phyloP scores from a whole-genome alignment of 1,140 invertebrate species.

The Aleiodes sp. region DNA sequence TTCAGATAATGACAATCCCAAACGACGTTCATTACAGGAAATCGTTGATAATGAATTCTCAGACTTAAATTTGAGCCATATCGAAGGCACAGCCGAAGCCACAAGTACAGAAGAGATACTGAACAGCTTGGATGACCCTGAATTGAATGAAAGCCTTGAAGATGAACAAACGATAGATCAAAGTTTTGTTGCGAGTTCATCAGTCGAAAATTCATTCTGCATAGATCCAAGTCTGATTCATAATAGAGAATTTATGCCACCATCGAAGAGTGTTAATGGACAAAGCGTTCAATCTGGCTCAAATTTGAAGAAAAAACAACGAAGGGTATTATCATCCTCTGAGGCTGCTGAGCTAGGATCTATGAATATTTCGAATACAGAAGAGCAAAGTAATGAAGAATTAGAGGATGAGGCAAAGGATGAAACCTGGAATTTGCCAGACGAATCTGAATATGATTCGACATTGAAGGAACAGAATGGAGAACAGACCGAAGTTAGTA shows the following conservation, averaged over 20 bases:
- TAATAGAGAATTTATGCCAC: not conserved
- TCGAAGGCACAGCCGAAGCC: not conserved
- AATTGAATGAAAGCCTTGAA: conserved; percentile 2
- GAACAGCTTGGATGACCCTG: conserved; percentile 22
- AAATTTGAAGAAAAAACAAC: not conserved
- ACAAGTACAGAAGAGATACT: conserved; percentile 7
- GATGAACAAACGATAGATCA: not conserved
- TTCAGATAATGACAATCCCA: not conserved
- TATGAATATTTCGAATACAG: not conserved
- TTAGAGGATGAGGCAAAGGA: not conserved
- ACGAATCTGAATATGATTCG: not conserved
- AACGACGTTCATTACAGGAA: not conserved
- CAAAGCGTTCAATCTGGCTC: not conserved
- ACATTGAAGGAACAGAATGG: not conserved
- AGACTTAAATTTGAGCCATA: not conserved
- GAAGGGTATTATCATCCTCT: no score
- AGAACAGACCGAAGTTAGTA: not conserved
- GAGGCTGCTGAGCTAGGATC: not conserved
- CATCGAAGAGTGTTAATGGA: not conserved
- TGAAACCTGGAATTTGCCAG: not conserved
- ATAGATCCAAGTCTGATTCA: conserved; percentile 7
- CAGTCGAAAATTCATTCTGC: not conserved
- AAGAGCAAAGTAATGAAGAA: not conserved
- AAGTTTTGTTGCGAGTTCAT: not conserved
- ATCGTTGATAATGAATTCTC: conserved; percentile 1